Base-by-base conservation (phyloP, 2,888 invertebrate species). In the Zootermopsis nevadensis region DNA sequence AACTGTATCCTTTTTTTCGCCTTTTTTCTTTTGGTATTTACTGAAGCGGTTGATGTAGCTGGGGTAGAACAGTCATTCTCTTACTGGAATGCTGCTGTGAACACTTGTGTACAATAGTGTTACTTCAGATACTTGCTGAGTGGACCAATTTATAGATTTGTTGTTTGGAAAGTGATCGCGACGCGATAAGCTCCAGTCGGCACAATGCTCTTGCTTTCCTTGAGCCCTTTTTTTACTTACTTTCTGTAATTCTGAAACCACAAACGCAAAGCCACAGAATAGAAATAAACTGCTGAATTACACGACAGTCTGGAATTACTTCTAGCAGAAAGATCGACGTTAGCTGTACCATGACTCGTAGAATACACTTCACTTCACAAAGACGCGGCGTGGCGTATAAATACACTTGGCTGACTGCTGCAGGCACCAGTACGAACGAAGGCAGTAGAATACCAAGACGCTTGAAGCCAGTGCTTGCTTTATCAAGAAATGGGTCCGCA, bases 401-500 rank as follows among this genome's bases (percentile, higher is more conserved):
- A 60, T 60, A 60, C 60, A 27, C n/a, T n/a, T 12, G 60, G 60
- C 60, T 60, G n/a, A n/a, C n/a, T 60, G n/a, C 27, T 10, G 1
- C 10, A 60, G 27, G n/a, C 60, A 60, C 27, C 60, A 60, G 60
- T 60, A 15, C 27, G 27, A 60, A 7, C 8, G 8, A 8, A 27
- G 10, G n/a, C 60, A n/a, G 60, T 27, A 12, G 15, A 12, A 19
- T 48, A 48, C 15, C 48, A 48, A 48, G 48, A 19, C 48, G 48
- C 19, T 12, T 48, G 15, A 19, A 48, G 19, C 19, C 48, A 48
- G 48, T 48, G 48, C 48, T 48, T 48, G 19, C 48, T 48, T 48
- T 60, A 8, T 60, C 60, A 60, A 60, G n/a, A 48, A 48, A 60
- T 60, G 60, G 60, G 60, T 60, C 60, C 60, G 60, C 60, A n/a